phyloP scores from a whole-genome alignment of 1,140 invertebrate genomes.

The Probaryconus sp. region DNA sequence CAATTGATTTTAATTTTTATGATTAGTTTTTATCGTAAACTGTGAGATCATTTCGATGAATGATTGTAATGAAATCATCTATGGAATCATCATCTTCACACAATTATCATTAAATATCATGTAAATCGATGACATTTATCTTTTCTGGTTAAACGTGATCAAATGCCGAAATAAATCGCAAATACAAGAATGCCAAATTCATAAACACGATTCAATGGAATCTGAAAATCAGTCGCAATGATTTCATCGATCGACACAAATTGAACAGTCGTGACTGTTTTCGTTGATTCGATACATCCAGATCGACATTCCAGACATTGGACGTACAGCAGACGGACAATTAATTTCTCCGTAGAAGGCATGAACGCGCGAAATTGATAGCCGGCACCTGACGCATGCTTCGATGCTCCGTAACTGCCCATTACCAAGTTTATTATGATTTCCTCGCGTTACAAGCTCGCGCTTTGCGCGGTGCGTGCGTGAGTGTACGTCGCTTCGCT shows the following conservation, averaged over 20 bases:
- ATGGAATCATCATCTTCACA: too few relatives aligned
- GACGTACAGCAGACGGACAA: conserved; percentile 62
- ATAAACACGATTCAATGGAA: too few relatives aligned
- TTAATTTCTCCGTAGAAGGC: conserved; percentile 66
- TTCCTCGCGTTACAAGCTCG: conserved; percentile 61
- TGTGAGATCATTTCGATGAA: too few relatives aligned
- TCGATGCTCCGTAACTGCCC: conserved; percentile 66
- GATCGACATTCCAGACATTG: conserved; percentile 48
- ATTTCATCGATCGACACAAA: conserved; percentile 8
- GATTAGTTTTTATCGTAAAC: too few relatives aligned
- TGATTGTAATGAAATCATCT: too few relatives aligned
- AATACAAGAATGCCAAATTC: too few relatives aligned
- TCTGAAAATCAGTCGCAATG: too few relatives aligned
- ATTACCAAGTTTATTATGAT: conserved; percentile 74
- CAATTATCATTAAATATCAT: too few relatives aligned
- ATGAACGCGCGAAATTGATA: conserved; percentile 70
- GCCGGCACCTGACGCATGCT: conserved; percentile 66
- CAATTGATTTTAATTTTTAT: too few relatives aligned
- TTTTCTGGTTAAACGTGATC: too few relatives aligned
- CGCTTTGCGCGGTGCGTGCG: conserved; percentile 41
- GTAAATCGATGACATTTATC: too few relatives aligned
- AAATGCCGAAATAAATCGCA: too few relatives aligned
- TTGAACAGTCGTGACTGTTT: background rate
- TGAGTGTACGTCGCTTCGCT: conserved; percentile 30
- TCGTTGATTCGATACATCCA: conserved; percentile 10